Evolutionary conservation across 2,797 vertebrate species (phyloP).

Genomic region (Phoxinus dragarum): DNA sequence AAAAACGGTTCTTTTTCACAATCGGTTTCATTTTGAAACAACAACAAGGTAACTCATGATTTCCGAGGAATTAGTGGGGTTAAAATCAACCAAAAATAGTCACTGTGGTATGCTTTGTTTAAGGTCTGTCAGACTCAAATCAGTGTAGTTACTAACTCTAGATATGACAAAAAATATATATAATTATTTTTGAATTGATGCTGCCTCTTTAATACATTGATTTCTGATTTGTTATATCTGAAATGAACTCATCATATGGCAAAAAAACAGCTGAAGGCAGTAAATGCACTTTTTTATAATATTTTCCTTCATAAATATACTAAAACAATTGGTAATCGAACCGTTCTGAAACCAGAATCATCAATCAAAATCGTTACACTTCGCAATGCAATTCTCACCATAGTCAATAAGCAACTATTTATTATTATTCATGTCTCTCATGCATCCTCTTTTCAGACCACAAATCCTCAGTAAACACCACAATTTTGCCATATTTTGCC

Average conservation of each 20-base stretch:
- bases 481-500: background rate
- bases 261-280: background rate
- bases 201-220: background rate
- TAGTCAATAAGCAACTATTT: background rate
- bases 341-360: background rate
- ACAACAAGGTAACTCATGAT: background rate
- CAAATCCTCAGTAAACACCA: background rate
- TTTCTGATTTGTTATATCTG: background rate
- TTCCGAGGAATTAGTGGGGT: background rate
- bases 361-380: background rate
- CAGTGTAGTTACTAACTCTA: background rate
- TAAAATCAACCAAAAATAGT: background rate
- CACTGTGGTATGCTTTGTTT: background rate
- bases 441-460: conserved; percentile 11
- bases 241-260: background rate
- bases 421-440: conserved; percentile 2
- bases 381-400: background rate
- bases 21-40: background rate
- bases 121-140: background rate
- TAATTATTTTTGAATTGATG: background rate
- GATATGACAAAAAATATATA: background rate
- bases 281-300: background rate
- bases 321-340: background rate
- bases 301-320: background rate
- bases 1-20: too few species aligned